Conservation (phyloP, 2,797 vertebrate species). For the Coreius guichenoti region DNA sequence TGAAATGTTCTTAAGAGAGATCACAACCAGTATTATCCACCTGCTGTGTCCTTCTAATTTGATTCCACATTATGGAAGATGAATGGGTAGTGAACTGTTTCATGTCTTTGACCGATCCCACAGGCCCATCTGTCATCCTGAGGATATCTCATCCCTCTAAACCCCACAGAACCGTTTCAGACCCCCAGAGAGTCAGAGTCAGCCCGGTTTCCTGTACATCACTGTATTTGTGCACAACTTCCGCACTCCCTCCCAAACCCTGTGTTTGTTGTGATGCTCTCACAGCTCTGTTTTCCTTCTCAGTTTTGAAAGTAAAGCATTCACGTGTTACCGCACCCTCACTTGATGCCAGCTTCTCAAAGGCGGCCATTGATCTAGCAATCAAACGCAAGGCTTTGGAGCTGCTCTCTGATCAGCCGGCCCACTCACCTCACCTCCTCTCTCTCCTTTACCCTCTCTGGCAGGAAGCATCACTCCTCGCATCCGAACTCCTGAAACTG, state of each 20-base stretch:
- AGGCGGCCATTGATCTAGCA: conserved; percentile 84
- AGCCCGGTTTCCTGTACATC: conserved; percentile 14
- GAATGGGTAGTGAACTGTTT: neutral
- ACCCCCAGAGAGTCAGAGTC: neutral
- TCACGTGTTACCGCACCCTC: conserved; percentile 77
- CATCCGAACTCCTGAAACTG: conserved; percentile 98
- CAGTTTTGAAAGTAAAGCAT: conserved; percentile 81
- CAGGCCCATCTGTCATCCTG: neutral
- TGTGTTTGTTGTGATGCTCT: conserved; percentile 81
- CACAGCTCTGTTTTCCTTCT: conserved; percentile 81
- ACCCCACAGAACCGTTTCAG: neutral
- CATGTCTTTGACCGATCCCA: conserved; percentile 6
- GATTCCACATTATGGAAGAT: neutral
- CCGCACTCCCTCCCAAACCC: conserved; percentile 56
- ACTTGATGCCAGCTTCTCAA: conserved; percentile 80
- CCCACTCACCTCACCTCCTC: conserved; percentile 74
- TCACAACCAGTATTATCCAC: neutral
- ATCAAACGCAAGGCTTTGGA: conserved; percentile 83
- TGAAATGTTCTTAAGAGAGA: neutral
- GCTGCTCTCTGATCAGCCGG: conserved; percentile 82
- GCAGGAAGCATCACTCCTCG: conserved; percentile 98
- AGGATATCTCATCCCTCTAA: neutral
- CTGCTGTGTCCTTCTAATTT: neutral
- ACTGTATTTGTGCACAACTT: conserved; percentile 69
- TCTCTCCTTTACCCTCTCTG: conserved; percentile 72